Evolutionary conservation across 2,888 invertebrate genomes (phyloP), one percentile per base, ranked within the genome.

Genomic region (Amaurobius ferox): DNA sequence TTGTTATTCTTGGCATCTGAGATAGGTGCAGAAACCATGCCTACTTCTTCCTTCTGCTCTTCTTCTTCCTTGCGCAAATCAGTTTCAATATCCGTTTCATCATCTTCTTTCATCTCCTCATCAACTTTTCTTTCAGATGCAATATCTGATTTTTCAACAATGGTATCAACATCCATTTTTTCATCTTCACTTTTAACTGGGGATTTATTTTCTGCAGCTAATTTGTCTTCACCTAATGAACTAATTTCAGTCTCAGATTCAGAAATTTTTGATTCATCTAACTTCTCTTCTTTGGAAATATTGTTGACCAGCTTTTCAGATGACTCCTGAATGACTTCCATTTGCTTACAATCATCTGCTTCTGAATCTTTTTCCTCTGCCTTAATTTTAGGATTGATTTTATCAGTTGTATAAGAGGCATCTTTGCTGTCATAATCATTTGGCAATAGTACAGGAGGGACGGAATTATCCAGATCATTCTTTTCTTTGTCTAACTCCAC

Each of bases 401-500:
- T 66, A 29, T 19, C 29, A 32, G 0, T n/a, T 28, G 19, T 30
- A 32, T 66, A 32, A 62, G 48, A 44, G n/a, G 35, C 6, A 19
- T 72, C 78, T 48, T 80, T 70, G 0, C 70, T 70, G 9, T 48
- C 87, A 73, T 32, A 28, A 19, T 16, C 32, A 61, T 86, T 78
- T 3, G 23, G 61, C 7, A 32, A 16, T 48, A 40, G 23, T 30
- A 19, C 23, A 29, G 28, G 35, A 32, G 23, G 55, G 80, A 66
- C 32, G 66, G 23, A 55, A 11, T 23, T 19, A 16, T 77, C 87
- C 30, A 40, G 44, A 48, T 83, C 85, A 1, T 39, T 89, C 81
- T 89, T 89, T 78, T 88, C 88, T 39, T 89, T 89, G 29, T 88
- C 79, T 55, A 87, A 87, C 32, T 90, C 89, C 62, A 26, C 29